Base-by-base conservation (phyloP, 2,888 invertebrate genomes). In the Limnephilus marmoratus region DNA sequence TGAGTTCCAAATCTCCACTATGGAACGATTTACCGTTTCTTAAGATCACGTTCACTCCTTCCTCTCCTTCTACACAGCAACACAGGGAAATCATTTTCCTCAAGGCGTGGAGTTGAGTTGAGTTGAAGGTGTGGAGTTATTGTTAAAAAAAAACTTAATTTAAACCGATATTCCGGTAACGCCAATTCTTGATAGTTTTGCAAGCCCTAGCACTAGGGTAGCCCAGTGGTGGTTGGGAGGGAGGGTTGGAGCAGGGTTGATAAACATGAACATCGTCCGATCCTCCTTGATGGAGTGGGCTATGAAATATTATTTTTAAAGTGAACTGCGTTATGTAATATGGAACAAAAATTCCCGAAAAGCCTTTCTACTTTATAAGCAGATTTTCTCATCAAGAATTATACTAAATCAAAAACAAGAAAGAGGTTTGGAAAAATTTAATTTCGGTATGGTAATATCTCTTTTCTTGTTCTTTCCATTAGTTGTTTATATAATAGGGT, bases 281-380 rank as follows among this genome's bases (percentile, higher is more conserved):
- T 41, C 24, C 24, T 37, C 37, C 18, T 83, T 37, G 83, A 83
- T 83, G 41, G 83, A 37, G 83, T 83, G 41, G 41, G 83, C 34
- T 41, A 83, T 83, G 41, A 83, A 83, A 83, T 83, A 83, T 83
- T 83, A 83, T 18, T 37, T 24, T 83, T n/a, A n/a, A 83, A 83
- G 41, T 83, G 83, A 83, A 83, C 83, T 83, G 37, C 37, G 9
- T 83, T 83, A 83, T 37, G 83, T 34, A 83, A 83, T 18, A 11
- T 83, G 68, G 68, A 68, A 24, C 68, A n/a, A 68, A 24, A 68
- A 68, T 68, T 9, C 68, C 68, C 7, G 7, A 68, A 68, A 68
- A 68, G 24, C 68, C 68, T 68, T 68, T 68, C 68, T 68, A 68
- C 9, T 68, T 68, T 68, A n/a, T 68, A 68, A 0, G 24, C 68